Evolutionary conservation across 1,140 invertebrate species (phyloP).

Genomic region (Macrotrachela quadricornifera): DNA sequence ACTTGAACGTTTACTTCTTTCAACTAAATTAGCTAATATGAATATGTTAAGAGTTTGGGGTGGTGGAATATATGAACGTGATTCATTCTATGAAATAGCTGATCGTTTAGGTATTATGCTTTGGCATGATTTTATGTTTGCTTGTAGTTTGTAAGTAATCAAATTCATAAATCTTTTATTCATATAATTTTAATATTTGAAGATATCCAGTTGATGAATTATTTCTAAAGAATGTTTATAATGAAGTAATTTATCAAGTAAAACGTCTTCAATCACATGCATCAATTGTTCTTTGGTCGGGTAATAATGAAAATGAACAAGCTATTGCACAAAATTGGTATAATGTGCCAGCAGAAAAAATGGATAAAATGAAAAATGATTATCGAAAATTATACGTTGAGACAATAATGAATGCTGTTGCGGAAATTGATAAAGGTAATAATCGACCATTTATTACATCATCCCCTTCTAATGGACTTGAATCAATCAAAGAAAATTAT

Average conservation of each 20-base stretch:
- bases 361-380: constrained; percentile 38
- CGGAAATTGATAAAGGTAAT: constrained; percentile 39
- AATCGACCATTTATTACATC: constrained; percentile 46
- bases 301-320: constrained; percentile 93
- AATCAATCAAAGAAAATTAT: constrained; percentile 47
- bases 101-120: constrained; percentile 31
- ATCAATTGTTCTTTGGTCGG: constrained; percentile 62
- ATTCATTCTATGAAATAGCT: constrained; percentile 60
- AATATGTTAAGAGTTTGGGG: constrained; percentile 92
- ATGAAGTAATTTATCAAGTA: constrained; percentile 47
- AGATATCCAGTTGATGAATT: constrained; percentile 49
- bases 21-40: constrained; percentile 58
- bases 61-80: constrained; percentile 41
- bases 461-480: constrained; percentile 69
- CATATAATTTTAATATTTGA: not conserved
- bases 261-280: constrained; percentile 63
- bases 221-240: constrained; percentile 49
- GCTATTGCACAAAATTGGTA: constrained; percentile 60
- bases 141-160: constrained; percentile 48
- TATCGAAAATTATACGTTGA: constrained; percentile 66
- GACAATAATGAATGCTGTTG: constrained; percentile 46
- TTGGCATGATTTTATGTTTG: constrained; percentile 70
- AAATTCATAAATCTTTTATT: not conserved
- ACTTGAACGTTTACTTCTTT: constrained; percentile 39
- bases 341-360: constrained; percentile 11